Base-by-base conservation (phyloP, 2,888 invertebrate species). In the Mimas tiliae region DNA sequence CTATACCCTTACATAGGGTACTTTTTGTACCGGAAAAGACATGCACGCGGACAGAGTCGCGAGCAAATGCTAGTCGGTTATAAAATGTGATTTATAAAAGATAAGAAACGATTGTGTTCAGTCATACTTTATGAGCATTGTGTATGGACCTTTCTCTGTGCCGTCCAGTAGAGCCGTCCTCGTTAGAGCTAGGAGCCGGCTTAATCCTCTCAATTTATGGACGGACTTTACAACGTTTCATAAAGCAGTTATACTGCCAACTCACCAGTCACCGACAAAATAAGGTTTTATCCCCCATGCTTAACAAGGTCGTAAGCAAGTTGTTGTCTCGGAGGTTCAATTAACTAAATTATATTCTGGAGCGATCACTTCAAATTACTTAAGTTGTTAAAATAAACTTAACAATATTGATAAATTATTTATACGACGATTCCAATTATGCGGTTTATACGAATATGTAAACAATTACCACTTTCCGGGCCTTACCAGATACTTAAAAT, bases 171-270 rank as follows among this genome's bases (percentile, higher is more conserved):
- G n/a, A n/a, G n/a, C n/a, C n/a, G n/a, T 1, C 12, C 12, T 58
- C 38, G 11, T 42, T 19, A 58, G 19, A 21, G 42, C 19, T 0
- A 38, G 12, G 45, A 11, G 6, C 16, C 38, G 8, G 16, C 55
- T 38, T 58, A 58, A 58, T 58, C 38, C 55, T 58, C 16, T 38
- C 38, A 58, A 55, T 55, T 55, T 34, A 55, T 58, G 38, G 9
- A 12, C 9, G 14, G 38, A 42, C 16, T 33, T 38, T 19, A 50
- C 12, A 58, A 6, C 19, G 16, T 8, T 16, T 33, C 9, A 38
- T 55, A n/a, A 33, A n/a, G 53, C 53, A 12, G 53, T 38, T 34
- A 34, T 34, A 7, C 1, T 16, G 38, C 19, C 34, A 42, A 42
- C 42, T 7, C 1, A 19, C 34, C n/a, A 14, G 7, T n/a, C 53